Percentiles rank a stretch among this genome's conserved stretches.
These are phyloP conservation scores for Trissolcus japonicus DNA, from an alignment of 2,888 invertebrate genomes.

Conservation along the genomic window DNA sequence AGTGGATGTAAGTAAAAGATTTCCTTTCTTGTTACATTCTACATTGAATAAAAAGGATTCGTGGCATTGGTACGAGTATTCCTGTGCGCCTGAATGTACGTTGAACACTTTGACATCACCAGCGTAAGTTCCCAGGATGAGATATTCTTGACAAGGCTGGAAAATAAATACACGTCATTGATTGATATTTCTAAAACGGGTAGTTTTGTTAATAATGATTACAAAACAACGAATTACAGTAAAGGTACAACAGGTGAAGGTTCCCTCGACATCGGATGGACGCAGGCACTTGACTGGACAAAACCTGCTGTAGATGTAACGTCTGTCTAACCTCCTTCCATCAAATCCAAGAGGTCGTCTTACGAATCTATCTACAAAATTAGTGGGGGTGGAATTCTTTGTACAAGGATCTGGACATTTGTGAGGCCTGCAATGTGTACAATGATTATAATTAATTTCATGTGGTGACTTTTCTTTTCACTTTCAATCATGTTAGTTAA, in stretches of 20 bases:
- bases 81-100: conserved; percentile 88
- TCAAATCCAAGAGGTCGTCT: conserved; percentile 77
- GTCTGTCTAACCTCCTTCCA: conserved; percentile 84
- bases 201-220: not conserved
- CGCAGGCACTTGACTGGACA: conserved; percentile 86
- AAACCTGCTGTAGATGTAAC: conserved; percentile 89
- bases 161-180: not conserved
- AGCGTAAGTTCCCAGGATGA: conserved; percentile 92
- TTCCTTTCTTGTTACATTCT: conserved; percentile 83
- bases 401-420: conserved; percentile 94
- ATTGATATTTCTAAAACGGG: not conserved
- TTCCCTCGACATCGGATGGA: conserved; percentile 83
- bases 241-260: conserved; percentile 86
- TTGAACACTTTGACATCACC: conserved; percentile 95
- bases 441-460: not conserved
- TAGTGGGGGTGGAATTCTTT: conserved; percentile 81
- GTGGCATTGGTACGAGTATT: conserved; percentile 88
- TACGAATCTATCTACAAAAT: conserved; percentile 80
- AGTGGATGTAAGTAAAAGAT: conserved; percentile 89
- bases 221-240: conserved; percentile 68
- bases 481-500: not conserved
- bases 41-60: conserved; percentile 91
- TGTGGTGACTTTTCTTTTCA: not conserved
- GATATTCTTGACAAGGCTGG: conserved; percentile 80
- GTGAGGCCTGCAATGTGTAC: conserved; percentile 84